A percentile compares a stretch with the other conserved stretches of the same genome.
These are phyloP conservation scores for Rhamnusium bicolor DNA, from an alignment of 2,888 invertebrate species.

Conservation along the genomic window DNA sequence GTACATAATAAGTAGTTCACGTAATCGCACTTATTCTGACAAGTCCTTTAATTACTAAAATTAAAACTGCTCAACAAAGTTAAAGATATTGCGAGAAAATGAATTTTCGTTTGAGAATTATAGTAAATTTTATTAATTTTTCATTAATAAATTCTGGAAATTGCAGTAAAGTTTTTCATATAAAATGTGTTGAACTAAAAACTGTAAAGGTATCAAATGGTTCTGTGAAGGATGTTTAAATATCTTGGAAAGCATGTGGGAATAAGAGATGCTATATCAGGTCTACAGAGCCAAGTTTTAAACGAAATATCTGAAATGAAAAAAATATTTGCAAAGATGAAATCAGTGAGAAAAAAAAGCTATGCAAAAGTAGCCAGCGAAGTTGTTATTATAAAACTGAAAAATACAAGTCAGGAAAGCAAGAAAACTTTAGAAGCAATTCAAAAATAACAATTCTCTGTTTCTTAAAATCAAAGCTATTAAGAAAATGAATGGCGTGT, in stretches of 20 bases:
- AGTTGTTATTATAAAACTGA: constrained; percentile 20
- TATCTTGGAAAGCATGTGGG: not conserved
- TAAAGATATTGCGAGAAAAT: no score
- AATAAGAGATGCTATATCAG: not conserved
- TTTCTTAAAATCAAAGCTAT: no score
- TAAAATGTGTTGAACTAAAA: not conserved
- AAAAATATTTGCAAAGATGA: not conserved
- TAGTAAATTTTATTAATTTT: no score
- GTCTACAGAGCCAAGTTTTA: not conserved
- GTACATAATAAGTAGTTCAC: no score
- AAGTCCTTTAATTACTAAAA: no score
- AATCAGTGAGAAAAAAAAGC: constrained; percentile 19
- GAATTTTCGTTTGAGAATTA: no score
- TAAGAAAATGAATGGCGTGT: no score
- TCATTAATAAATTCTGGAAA: not conserved
- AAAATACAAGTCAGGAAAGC: constrained; percentile 12
- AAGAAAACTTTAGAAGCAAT: constrained; percentile 13
- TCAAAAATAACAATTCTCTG: no score
- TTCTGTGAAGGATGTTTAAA: not conserved
- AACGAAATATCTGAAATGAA: not conserved
- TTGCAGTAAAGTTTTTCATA: not conserved
- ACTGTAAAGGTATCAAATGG: not conserved
- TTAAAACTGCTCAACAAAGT: no score
- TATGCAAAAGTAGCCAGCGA: constrained; percentile 22
- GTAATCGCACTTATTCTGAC: no score